These are phyloP conservation scores for Aplysia californica DNA, from an alignment of 1,140 invertebrate species.

Conservation along the genomic window DNA sequence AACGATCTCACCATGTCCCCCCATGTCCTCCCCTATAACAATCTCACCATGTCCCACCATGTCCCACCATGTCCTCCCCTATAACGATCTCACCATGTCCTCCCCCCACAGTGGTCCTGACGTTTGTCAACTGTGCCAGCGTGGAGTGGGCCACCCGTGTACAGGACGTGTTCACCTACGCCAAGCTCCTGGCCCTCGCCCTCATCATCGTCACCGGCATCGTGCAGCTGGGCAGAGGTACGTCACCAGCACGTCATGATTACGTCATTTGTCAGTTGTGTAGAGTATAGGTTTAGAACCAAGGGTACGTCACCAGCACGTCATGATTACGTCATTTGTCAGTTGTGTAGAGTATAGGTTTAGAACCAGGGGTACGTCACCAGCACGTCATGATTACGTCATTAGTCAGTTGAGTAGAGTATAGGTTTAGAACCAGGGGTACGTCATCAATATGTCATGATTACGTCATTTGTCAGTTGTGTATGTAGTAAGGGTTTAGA, in stretches of 20 bases:
- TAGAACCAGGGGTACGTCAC: not conserved
- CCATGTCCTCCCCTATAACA: not conserved
- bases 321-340: not conserved
- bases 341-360: not conserved
- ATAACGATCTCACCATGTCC: not conserved
- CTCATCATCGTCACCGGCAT: conserved; percentile 92
- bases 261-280: not conserved
- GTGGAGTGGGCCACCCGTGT: conserved; percentile 96
- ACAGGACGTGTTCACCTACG: conserved; percentile 97
- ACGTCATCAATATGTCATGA: no score
- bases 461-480: no score
- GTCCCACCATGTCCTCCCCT: not conserved
- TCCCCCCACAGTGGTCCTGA: conserved; percentile 81
- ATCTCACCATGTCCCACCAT: not conserved
- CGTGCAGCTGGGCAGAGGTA: conserved; percentile 84
- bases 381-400: not conserved
- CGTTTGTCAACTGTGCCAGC: conserved; percentile 97
- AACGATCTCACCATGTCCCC: not conserved
- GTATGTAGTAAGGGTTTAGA: no score
- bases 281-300: no score
- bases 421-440: no score
- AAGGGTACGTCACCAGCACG: no score
- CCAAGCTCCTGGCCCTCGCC: conserved; percentile 92
- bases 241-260: conserved; percentile 49
- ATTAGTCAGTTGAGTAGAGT: not conserved